Base-by-base conservation (phyloP, 2,113 vertebrate species). In the Sinosuthora webbiana region DNA sequence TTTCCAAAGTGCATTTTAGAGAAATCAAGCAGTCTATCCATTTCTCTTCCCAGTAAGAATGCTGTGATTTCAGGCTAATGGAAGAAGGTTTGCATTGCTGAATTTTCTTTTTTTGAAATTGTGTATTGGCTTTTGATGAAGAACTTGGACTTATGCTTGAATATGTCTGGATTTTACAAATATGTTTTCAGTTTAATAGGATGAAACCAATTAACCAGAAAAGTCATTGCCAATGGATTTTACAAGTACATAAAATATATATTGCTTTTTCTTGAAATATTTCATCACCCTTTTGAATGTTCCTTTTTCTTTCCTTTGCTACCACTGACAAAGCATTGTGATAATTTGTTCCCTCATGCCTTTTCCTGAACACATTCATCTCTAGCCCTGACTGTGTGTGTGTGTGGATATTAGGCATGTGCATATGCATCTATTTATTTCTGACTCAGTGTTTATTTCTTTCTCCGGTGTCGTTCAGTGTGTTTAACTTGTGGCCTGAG, bases 171-270 rank as follows among this genome's bases (percentile, higher is more conserved):
- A 78, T 94, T 94, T 91, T 95, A 70, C 81, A 93, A 92, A 96
- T 82, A 92, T 33, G 22, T 35, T 96, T 97, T 91, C 80, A 86
- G 83, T 92, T 94, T 97, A 97, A 94, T 96, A 93, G 91, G 93
- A 90, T 95, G 88, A 94, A 97, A 94, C 83, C 80, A 96, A 95
- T 97, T 97, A 97, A 92, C 93, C 59, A 76, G 96, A 94, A 91
- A 96, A 93, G 75, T 93, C 63, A 62, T 68, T 97, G 90, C 86
- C 71, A 81, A 42, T 87, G 75, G 74, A 81, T 97, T 95, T 96
- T 96, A 90, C 47, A 94, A 91, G 71, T 94, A 79, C 83, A 95
- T 97, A 94, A 97, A 97, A 96, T 49, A 94, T 95, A 96, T 93
- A 95, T 95, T 93, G 78, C 91, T 85, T 95, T 95, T 95, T 89